Evolutionary conservation across 2,888 invertebrate species (phyloP).

Genomic region (Elmis aenea): DNA sequence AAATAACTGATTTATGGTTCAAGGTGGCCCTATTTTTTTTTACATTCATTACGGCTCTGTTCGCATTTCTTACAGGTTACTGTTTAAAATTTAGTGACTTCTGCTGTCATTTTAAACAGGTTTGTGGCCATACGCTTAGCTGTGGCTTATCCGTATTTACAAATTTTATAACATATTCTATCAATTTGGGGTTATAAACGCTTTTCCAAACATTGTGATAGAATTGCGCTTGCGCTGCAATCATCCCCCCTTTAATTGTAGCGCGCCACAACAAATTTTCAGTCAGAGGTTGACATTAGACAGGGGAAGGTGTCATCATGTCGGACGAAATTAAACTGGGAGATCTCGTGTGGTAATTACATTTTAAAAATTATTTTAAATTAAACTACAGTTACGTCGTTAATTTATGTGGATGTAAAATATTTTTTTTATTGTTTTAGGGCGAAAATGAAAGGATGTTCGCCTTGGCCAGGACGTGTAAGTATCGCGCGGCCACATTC

Average conservation of each 20-base stretch:
- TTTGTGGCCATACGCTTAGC: no score
- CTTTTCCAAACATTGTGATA: no score
- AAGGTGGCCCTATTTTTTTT: no score
- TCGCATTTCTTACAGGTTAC: no score
- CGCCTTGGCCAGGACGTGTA: slow-evolving; percentile 96
- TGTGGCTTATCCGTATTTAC: no score
- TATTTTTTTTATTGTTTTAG: slow-evolving; percentile 53
- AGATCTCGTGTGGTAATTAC: slow-evolving; percentile 65
- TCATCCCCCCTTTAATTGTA: slow-evolving; percentile 1
- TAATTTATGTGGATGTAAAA: not conserved
- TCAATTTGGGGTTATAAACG: no score
- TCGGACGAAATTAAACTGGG: slow-evolving; percentile 59
- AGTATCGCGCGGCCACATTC: slow-evolving; percentile 50
- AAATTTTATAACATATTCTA: no score
- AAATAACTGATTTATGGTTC: no score
- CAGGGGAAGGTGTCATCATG: slow-evolving; percentile 40
- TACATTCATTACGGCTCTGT: no score
- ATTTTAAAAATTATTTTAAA: not conserved
- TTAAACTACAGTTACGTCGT: slow-evolving; percentile 5
- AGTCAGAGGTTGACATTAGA: slow-evolving; percentile 9
- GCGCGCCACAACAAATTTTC: slow-evolving; percentile 20
- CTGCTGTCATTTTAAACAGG: no score
- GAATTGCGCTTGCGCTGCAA: slow-evolving; percentile 9
- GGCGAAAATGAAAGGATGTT: slow-evolving; percentile 98
- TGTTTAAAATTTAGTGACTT: no score